Evolutionary conservation across 2,888 invertebrate genomes (phyloP).

Genomic region (Lasioglossum morio): DNA sequence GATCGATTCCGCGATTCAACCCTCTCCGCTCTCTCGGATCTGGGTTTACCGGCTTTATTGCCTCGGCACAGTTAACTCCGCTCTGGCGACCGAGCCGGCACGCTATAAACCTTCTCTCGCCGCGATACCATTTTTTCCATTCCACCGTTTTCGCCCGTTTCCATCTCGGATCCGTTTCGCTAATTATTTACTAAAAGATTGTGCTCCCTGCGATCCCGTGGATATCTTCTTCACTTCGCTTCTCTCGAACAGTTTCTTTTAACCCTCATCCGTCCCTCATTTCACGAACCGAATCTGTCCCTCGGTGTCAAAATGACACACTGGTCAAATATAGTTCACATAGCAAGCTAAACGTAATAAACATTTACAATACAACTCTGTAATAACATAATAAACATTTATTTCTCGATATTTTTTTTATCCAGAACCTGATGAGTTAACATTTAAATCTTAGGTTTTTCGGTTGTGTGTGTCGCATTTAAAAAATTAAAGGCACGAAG

Average conservation of each 20-base stretch:
- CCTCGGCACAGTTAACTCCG: constrained; percentile 39
- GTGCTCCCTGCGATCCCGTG: background rate
- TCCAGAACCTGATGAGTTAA: no score
- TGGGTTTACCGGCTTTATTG: constrained; percentile 38
- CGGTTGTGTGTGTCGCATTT: no score
- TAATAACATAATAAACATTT: no score
- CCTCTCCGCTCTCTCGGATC: constrained; percentile 28
- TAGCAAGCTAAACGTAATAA: no score
- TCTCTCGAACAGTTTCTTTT: background rate
- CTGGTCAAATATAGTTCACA: no score
- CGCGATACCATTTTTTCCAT: constrained; percentile 16
- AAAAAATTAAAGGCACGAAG: no score
- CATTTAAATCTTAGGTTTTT: no score
- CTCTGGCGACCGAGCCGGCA: constrained; percentile 13
- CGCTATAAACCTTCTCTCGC: background rate
- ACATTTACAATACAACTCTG: no score
- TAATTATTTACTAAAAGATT: background rate
- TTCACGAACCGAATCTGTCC: no score
- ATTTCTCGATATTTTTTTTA: no score
- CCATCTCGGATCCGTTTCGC: background rate
- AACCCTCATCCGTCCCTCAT: background rate
- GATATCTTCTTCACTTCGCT: background rate
- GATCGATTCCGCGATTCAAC: constrained; percentile 52
- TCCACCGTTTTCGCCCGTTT: background rate
- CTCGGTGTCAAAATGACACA: no score